Percentiles rank a stretch among this genome's conserved stretches.
These are phyloP conservation scores for Sitobion miscanthi DNA, from an alignment of 1,140 invertebrate genomes.

Conservation along the genomic window DNA sequence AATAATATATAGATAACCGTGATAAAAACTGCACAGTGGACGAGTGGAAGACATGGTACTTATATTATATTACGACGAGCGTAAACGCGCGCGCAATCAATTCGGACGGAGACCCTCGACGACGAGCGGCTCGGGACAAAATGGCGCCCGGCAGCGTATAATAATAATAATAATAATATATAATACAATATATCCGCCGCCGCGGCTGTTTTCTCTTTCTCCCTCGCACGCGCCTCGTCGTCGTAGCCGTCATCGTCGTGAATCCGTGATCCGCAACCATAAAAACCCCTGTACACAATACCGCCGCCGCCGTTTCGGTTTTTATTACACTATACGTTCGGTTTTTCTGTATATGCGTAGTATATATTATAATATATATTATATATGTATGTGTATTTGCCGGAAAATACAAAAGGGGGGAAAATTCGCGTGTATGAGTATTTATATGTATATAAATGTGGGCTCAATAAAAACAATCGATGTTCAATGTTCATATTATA, in stretches of 20 bases:
- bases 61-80: background rate
- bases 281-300: slow-evolving; percentile 33
- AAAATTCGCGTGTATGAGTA: background rate
- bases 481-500: background rate
- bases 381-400: background rate
- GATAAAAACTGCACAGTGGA: background rate
- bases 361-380: background rate
- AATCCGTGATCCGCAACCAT: slow-evolving; percentile 54
- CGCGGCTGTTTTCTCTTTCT: background rate
- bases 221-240: background rate
- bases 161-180: slow-evolving; percentile 12
- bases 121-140: slow-evolving; percentile 41
- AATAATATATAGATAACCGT: background rate
- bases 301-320: slow-evolving; percentile 11
- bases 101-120: background rate
- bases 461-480: slow-evolving; percentile 26
- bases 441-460: background rate
- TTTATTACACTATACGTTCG: slow-evolving; percentile 27
- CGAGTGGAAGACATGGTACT: background rate
- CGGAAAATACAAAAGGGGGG: slow-evolving; percentile 35
- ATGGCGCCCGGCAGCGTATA: slow-evolving; percentile 43
- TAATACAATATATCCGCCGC: background rate
- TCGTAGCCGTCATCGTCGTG: background rate
- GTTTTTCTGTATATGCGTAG: background rate
- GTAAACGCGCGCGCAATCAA: background rate